Percentiles rank a stretch among this genome's conserved stretches.
These are phyloP conservation scores for Drosophila seguyi DNA, from an alignment of 1,140 invertebrate species.

Conservation along the genomic window DNA sequence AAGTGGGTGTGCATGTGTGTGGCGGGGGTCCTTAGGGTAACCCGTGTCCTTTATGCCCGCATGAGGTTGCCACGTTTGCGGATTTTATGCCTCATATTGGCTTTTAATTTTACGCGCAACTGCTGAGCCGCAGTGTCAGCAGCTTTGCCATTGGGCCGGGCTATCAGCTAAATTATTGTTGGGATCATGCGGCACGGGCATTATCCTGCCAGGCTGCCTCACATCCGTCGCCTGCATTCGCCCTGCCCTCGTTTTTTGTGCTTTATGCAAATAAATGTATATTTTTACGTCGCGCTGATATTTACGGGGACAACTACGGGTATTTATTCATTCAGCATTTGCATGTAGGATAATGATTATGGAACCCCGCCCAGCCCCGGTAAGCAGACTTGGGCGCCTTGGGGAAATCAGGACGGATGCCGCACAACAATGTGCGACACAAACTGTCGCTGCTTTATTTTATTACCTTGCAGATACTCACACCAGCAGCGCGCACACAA, in stretches of 20 bases:
- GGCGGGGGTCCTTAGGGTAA: constrained; percentile 14
- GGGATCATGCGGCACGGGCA: constrained; percentile 54
- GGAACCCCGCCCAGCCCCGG: constrained; percentile 17
- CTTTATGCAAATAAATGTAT: constrained; percentile 46
- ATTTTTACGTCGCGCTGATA: constrained; percentile 35
- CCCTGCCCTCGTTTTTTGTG: constrained; percentile 5
- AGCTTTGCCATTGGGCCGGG: constrained; percentile 32
- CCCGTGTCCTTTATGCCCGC: constrained; percentile 38
- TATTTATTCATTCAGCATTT: constrained; percentile 31
- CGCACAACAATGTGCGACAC: constrained; percentile 43
- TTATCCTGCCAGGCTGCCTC: constrained; percentile 32
- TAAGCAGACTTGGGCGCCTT: constrained; percentile 48
- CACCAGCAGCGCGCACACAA: constrained; percentile 1
- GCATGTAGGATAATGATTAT: constrained; percentile 42
- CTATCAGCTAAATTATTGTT: constrained; percentile 58
- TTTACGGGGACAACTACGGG: constrained; percentile 26
- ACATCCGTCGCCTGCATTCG: constrained; percentile 22
- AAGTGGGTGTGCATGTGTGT: constrained; percentile 19
- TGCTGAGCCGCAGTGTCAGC: constrained; percentile 71
- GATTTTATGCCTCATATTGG: constrained; percentile 77
- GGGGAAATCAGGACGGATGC: constrained; percentile 27
- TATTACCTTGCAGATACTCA: constrained; percentile 31
- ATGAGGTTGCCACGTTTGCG: constrained; percentile 63
- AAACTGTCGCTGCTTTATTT: constrained; percentile 54
- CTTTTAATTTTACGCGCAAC: constrained; percentile 75